These are phyloP conservation scores for Physella acuta DNA, from an alignment of 1,140 invertebrate genomes.

Conservation along the genomic window DNA sequence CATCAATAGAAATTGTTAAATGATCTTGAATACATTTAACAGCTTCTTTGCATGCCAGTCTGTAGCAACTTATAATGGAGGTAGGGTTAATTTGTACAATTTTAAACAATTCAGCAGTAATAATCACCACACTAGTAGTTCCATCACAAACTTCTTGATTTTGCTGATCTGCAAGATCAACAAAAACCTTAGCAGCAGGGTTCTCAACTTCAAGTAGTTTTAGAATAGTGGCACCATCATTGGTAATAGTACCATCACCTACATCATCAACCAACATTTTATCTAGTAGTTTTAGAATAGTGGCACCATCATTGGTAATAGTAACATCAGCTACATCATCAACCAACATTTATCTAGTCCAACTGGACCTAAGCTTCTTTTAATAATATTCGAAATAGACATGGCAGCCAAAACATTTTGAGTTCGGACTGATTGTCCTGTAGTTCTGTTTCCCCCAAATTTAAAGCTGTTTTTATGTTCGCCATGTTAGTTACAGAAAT, in stretches of 20 bases:
- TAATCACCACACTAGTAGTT: conserved; percentile 95
- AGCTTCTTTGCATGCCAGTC: conserved; percentile 96
- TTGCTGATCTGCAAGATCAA: conserved; percentile 95
- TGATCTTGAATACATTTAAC: conserved; percentile 97
- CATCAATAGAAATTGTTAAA: conserved; percentile 86
- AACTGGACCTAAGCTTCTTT: conserved; percentile 96
- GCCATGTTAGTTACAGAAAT: no score
- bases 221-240: conserved; percentile 98
- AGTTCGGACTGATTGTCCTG: no score
- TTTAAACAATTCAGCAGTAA: conserved; percentile 82
- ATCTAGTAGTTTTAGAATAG: no score
- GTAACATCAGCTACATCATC: conserved; percentile 93
- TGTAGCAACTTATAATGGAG: conserved; percentile 96
- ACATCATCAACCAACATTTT: no score
- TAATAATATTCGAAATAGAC: conserved; percentile 97
- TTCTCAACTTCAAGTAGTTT: conserved; percentile 97
- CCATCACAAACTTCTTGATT: conserved; percentile 98
- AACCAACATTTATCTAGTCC: conserved; percentile 99
- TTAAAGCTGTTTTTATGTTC: no score
- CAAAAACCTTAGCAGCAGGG: conserved; percentile 93
- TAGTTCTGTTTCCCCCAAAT: no score
- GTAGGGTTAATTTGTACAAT: conserved; percentile 99
- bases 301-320: no score
- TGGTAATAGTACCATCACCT: conserved; percentile 98
- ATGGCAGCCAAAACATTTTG: conserved; percentile 58